Conservation (phyloP, 2,888 invertebrate species). For the Pheosia gnoma region DNA sequence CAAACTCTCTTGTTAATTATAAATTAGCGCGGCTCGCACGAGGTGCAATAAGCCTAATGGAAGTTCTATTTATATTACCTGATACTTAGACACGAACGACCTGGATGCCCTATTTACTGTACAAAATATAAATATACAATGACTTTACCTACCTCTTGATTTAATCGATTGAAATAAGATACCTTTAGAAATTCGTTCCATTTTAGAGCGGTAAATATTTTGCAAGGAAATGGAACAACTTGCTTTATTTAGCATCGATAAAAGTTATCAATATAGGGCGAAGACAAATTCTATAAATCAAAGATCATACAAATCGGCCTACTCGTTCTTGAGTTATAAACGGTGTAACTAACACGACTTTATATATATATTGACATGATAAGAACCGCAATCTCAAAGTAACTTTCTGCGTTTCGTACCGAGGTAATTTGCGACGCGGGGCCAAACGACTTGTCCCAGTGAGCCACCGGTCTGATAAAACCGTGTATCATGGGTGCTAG, state of each 20-base stretch:
- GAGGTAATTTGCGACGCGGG: slow-evolving; percentile 60
- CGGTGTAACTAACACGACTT: not conserved
- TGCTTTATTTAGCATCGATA: no score
- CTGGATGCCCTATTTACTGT: not conserved
- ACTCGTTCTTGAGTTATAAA: no score
- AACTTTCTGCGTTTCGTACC: slow-evolving; percentile 27
- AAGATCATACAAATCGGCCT: no score
- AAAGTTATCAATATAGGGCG: no score
- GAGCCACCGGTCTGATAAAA: slow-evolving; percentile 60
- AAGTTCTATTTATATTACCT: not conserved
- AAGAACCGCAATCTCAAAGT: slow-evolving; percentile 20
- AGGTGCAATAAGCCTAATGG: slow-evolving; percentile 3
- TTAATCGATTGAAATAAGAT: no score
- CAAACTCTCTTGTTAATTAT: slow-evolving; percentile 3
- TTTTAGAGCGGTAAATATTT: no score
- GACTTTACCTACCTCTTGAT: no score
- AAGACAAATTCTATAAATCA: no score
- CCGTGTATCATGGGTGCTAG: slow-evolving; percentile 49
- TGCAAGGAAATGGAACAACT: no score
- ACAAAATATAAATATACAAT: no score
- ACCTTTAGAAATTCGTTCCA: no score
- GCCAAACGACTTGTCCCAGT: slow-evolving; percentile 57
- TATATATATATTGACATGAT: not conserved
- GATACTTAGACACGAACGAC: not conserved
- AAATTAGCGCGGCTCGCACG: not conserved